These are phyloP conservation scores for Amiota minor DNA, from an alignment of 2,888 invertebrate genomes.

Conservation along the genomic window DNA sequence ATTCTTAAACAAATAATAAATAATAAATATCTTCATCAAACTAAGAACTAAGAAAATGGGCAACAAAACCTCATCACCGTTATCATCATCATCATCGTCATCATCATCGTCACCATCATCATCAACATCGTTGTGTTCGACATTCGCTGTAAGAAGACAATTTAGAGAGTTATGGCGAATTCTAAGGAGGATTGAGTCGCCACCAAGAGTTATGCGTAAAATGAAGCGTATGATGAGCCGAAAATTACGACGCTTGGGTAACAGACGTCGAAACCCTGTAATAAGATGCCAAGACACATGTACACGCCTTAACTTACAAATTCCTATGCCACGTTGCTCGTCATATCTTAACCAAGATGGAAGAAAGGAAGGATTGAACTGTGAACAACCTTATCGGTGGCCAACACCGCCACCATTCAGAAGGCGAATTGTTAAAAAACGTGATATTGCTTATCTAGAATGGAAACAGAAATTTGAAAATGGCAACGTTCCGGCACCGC, in stretches of 20 bases:
- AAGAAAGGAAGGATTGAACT: too few relatives aligned
- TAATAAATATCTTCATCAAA: too few relatives aligned
- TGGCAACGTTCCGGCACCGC: background rate
- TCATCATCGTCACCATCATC: too few relatives aligned
- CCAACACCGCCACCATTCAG: conserved; percentile 46
- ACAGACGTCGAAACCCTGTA: background rate
- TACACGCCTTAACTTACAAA: conserved; percentile 33
- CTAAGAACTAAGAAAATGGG: too few relatives aligned
- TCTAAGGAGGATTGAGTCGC: background rate
- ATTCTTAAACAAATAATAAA: too few relatives aligned
- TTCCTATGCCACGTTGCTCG: conserved; percentile 61
- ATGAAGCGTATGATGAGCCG: background rate
- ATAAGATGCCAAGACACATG: conserved; percentile 14
- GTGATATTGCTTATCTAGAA: conserved; percentile 44
- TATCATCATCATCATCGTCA: too few relatives aligned
- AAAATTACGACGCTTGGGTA: background rate
- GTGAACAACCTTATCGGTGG: background rate
- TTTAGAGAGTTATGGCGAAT: too few relatives aligned
- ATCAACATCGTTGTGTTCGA: too few relatives aligned
- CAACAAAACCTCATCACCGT: too few relatives aligned
- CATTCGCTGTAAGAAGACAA: too few relatives aligned
- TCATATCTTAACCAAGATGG: conserved; percentile 39
- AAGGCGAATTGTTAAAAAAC: conserved; percentile 32
- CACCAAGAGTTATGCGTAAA: conserved; percentile 40
- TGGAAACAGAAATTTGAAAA: conserved; percentile 60